Evolutionary conservation across 2,797 vertebrate species (phyloP).

Genomic region (Serranus cabrilla): DNA sequence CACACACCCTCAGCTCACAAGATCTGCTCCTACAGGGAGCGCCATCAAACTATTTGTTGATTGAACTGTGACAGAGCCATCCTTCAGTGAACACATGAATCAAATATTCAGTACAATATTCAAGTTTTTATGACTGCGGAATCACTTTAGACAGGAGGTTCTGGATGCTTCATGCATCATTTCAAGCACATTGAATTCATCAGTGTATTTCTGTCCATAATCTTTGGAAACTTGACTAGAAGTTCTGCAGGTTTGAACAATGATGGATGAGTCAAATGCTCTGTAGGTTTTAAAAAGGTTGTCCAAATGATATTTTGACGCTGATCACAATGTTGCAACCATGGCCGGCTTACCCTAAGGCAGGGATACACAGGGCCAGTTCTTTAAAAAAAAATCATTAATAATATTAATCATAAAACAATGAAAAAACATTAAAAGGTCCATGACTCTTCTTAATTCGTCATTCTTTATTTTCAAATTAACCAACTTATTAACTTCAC

Average conservation of each 20-base stretch:
- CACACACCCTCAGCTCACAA: not conserved
- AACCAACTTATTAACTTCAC: no score
- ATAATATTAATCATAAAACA: no score
- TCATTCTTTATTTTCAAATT: no score
- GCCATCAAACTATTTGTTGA: slow-evolving; percentile 18
- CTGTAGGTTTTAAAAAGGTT: not conserved
- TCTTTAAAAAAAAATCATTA: no score
- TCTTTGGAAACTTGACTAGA: not conserved
- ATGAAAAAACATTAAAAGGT: no score
- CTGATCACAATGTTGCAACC: not conserved
- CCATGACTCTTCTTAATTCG: no score
- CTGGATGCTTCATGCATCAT: not conserved
- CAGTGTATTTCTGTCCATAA: not conserved
- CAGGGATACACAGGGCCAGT: no score
- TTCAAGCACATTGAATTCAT: slow-evolving; percentile 5
- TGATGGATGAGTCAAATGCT: not conserved
- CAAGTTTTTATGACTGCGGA: not conserved
- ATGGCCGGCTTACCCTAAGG: not conserved
- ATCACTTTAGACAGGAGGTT: not conserved
- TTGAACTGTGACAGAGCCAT: not conserved
- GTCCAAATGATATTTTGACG: no score
- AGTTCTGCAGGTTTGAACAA: slow-evolving; percentile 5
- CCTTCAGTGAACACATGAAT: not conserved
- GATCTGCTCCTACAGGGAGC: not conserved
- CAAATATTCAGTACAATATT: slow-evolving; percentile 19